A percentile compares a stretch with the other conserved stretches of the same genome.
Evolutionary conservation across 2,888 invertebrate species (phyloP).

Genomic region (Drosophila nigritarsus): DNA sequence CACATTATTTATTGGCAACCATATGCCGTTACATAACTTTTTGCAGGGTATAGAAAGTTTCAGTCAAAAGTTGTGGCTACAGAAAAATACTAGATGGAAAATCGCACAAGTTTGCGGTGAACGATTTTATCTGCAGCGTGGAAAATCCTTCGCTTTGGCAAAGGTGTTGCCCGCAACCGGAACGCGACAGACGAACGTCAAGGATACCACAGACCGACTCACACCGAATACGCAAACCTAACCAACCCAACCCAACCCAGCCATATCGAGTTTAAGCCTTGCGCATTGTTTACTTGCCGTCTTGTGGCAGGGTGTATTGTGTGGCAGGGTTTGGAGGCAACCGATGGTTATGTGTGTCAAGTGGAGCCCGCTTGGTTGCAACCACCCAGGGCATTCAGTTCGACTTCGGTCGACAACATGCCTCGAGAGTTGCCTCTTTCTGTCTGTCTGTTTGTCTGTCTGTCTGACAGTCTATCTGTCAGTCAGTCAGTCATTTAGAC

Average conservation of each 20-base stretch:
- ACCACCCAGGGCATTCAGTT: conserved; percentile 22
- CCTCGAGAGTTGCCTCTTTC: conserved; percentile 22
- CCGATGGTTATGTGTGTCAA: conserved; percentile 68
- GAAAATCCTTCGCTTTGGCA: conserved; percentile 59
- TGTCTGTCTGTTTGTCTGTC: conserved; percentile 1
- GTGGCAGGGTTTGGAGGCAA: not conserved
- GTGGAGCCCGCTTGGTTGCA: conserved; percentile 60
- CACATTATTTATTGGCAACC: not conserved
- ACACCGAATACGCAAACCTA: conserved; percentile 20
- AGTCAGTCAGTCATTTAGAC: conserved; percentile 47
- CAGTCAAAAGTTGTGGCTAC: conserved; percentile 12
- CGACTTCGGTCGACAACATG: conserved; percentile 23
- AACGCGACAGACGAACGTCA: conserved; percentile 55
- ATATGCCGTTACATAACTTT: not conserved
- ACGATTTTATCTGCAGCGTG: conserved; percentile 64
- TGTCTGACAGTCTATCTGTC: not conserved
- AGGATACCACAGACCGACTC: conserved; percentile 25
- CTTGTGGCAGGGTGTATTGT: conserved; percentile 29
- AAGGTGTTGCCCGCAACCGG: conserved; percentile 71
- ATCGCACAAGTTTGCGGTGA: conserved; percentile 55
- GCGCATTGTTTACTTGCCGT: conserved; percentile 68
- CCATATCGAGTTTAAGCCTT: conserved; percentile 22
- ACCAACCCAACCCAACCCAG: conserved; percentile 13
- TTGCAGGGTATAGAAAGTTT: conserved; percentile 15
- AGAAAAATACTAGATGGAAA: conserved; percentile 6